These are phyloP conservation scores for Ptyas mucosa DNA, from an alignment of 2,113 vertebrate species.

Conservation along the genomic window DNA sequence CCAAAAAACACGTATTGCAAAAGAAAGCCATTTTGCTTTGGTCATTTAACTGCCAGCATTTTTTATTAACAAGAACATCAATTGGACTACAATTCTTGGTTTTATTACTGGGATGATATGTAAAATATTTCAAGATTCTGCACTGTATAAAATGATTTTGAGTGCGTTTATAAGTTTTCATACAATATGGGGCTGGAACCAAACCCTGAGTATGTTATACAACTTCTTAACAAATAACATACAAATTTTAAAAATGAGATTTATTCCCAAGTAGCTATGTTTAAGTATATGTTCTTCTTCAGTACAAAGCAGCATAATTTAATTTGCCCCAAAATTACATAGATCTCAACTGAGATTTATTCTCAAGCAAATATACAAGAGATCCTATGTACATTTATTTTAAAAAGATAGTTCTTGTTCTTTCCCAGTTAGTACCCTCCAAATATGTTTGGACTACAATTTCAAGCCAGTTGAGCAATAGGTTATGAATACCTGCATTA, in stretches of 20 bases:
- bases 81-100: background rate
- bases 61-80: background rate
- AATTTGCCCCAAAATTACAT: background rate
- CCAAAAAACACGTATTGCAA: background rate
- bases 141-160: background rate
- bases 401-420: background rate
- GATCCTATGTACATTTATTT: background rate
- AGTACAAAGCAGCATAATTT: background rate
- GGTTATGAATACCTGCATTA: background rate
- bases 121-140: background rate
- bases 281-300: background rate
- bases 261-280: background rate
- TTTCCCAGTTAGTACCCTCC: background rate
- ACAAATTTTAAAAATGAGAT: background rate
- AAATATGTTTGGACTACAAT: background rate
- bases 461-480: background rate
- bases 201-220: background rate
- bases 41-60: background rate
- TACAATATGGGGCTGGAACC: background rate
- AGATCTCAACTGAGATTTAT: background rate
- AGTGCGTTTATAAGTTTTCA: background rate
- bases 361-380: background rate
- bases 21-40: background rate
- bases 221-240: background rate
- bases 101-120: background rate